Conservation (phyloP, 2,113 vertebrate genomes). For the Anarhynchus alexandrinus region DNA sequence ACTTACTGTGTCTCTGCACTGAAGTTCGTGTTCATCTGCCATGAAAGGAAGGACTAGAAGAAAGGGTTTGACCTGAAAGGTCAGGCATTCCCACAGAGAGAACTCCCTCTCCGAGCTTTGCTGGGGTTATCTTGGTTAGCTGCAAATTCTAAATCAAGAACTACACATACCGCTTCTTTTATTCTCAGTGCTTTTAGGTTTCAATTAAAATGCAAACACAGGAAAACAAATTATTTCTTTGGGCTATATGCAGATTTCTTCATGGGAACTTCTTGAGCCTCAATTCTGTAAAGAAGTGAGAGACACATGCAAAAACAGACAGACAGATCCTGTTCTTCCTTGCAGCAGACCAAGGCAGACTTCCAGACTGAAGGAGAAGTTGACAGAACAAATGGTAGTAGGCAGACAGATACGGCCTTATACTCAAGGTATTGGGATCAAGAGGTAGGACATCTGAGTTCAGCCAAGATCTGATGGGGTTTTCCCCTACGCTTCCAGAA, state of each 20-base stretch:
- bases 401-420: background rate
- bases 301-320: fast-evolving
- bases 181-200: background rate
- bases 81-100: background rate
- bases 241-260: background rate
- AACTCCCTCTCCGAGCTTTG: background rate
- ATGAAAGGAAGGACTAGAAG: constrained; percentile 6
- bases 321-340: background rate
- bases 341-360: background rate
- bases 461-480: background rate
- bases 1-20: background rate
- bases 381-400: background rate
- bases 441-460: background rate
- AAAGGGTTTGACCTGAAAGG: background rate
- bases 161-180: background rate
- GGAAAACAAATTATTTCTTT: background rate
- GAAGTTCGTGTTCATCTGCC: background rate
- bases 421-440: background rate
- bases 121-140: background rate
- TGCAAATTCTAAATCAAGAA: background rate
- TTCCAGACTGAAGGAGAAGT: background rate
- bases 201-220: background rate
- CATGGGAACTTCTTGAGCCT: background rate
- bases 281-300: background rate
- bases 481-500: background rate